Evolutionary conservation across 2,888 invertebrate species (phyloP), one percentile per base, ranked within the genome.

Genomic region (Magallana nippona): DNA sequence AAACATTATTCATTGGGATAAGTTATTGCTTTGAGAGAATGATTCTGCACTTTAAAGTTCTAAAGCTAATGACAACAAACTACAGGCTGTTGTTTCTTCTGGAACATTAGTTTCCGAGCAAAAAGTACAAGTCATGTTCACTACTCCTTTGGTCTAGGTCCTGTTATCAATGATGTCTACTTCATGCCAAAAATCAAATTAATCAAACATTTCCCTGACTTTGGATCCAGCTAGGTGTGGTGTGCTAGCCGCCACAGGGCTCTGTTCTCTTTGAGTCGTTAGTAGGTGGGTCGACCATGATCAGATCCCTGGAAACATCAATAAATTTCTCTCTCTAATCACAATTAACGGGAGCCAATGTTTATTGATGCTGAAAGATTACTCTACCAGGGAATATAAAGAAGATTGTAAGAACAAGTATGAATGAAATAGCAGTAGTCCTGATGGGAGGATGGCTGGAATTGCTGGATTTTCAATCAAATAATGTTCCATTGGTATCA

Each of bases 1-100:
- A 71, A 71, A 71, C 32, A 32, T 71, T 71, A 71, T 71, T 71
- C 32, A 71, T 27, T 27, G 27, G 71, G 71, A 71, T 71, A 27
- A 71, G 22, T 27, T 27, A 71, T 71, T 22, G 32, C 11, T 2
- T 27, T 22, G 8, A 27, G 15, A 22, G 71, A 71, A 71, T 71
- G 71, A 71, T 27, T 71, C 27, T 71, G 71, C 71, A 71, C 71
- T 71, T 71, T 71, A 27, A 13, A 22, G 32, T 10, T 32, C 71
- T 27, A 71, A 71, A 32, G 71, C 71, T 71, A 71, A 71, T 27
- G 71, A 71, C 22, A 71, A 71, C 27, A 62, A 11, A 32, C 71
- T 71, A 71, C 22, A 27, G 71, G 71, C 71, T 3, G 22, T 71
- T 71, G 22, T 71, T 71, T 22, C 27, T 71, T 22, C 71, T 71